phyloP scores from a whole-genome alignment of 1,140 invertebrate species.

The Bilobella aurantiaca region DNA sequence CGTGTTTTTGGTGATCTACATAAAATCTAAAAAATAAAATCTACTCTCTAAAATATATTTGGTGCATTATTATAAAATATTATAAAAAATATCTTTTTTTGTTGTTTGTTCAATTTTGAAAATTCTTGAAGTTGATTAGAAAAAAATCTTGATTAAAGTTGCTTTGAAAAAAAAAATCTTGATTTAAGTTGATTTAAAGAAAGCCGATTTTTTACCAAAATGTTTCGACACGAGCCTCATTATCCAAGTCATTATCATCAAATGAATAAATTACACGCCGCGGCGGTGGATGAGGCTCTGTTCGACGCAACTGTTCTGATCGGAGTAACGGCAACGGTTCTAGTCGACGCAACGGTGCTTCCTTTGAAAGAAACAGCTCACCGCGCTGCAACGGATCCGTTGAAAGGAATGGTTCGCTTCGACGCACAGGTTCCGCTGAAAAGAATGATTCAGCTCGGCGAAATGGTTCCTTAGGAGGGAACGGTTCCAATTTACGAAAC shows the following conservation, averaged over 20 bases:
- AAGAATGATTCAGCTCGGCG: no score
- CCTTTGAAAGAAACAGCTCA: not conserved
- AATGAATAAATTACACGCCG: not conserved
- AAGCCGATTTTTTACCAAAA: not conserved
- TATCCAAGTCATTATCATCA: constrained; percentile 6
- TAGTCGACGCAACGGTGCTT: not conserved
- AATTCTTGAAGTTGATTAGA: no score
- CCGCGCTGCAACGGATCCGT: not conserved
- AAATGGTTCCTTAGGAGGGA: no score
- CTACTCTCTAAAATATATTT: no score
- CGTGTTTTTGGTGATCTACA: no score
- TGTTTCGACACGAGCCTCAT: not conserved
- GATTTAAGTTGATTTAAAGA: not conserved
- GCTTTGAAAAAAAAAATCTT: not conserved
- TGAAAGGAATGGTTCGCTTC: not conserved
- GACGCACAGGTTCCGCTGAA: not conserved
- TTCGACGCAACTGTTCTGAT: not conserved
- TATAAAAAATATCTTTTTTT: constrained; percentile 2
- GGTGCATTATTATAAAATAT: not conserved
- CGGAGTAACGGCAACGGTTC: not conserved
- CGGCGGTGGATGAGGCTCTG: not conserved
- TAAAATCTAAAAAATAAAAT: no score
- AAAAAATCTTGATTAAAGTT: no score
- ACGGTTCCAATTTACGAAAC: no score
- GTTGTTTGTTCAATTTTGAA: not conserved